These are phyloP conservation scores for Euphonia xanthogaster DNA, from an alignment of 2,797 vertebrate genomes.

Conservation along the genomic window DNA sequence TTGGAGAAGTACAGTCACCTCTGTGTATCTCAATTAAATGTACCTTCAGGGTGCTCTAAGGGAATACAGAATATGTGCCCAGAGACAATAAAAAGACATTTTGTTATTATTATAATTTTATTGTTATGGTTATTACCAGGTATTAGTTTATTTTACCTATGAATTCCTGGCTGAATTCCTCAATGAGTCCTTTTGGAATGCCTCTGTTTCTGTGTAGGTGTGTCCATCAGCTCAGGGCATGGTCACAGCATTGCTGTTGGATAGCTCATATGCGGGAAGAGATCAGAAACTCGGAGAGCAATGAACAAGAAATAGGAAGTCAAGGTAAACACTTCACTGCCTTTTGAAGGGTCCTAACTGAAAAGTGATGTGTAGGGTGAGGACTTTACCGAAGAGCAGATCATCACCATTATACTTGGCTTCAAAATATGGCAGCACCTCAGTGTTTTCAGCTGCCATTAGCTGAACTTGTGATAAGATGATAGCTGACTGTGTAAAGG, in stretches of 20 bases:
- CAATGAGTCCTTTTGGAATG: background rate
- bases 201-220: background rate
- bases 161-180: background rate
- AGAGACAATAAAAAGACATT: background rate
- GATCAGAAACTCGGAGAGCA: background rate
- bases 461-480: background rate
- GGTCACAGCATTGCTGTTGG: background rate
- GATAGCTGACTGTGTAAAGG: background rate
- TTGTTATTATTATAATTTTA: background rate
- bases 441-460: background rate
- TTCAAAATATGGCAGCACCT: background rate
- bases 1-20: background rate
- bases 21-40: background rate
- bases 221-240: background rate
- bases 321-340: background rate
- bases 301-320: background rate
- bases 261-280: accelerated
- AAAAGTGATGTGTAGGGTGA: background rate
- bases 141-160: background rate
- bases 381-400: background rate
- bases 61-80: background rate
- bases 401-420: background rate
- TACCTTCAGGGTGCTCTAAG: background rate
- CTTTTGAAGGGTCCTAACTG: background rate
- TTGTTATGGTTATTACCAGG: background rate